These are phyloP conservation scores for Palythoa caribaeorum DNA, from an alignment of 92 coral and sea anemone species.

Conservation along the genomic window DNA sequence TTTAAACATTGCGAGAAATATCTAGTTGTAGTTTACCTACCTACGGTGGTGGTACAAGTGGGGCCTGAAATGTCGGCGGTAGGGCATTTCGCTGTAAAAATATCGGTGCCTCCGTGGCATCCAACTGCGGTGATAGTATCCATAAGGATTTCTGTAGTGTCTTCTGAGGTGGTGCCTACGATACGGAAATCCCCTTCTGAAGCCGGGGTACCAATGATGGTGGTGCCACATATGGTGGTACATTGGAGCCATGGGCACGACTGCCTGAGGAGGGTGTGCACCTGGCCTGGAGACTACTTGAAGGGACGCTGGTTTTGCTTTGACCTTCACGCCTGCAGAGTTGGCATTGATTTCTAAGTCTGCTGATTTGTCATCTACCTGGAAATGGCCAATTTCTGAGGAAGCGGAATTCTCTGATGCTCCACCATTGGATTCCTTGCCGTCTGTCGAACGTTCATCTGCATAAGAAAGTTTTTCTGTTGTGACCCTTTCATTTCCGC, in stretches of 20 bases:
- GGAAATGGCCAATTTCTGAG: conserved; percentile 94
- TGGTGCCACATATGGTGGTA: conserved; percentile 73
- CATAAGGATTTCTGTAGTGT: conserved; percentile 54
- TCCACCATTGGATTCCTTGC: conserved; percentile 26
- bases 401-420: conserved; percentile 51
- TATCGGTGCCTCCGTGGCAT: conserved; percentile 43
- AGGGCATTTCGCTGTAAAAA: conserved; percentile 21
- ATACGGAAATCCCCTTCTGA: conserved; percentile 60
- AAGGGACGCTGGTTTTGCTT: conserved; percentile 98
- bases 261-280: conserved; percentile 78
- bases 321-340: conserved; percentile 97
- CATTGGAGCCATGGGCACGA: conserved; percentile 73
- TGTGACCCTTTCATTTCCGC: conserved; percentile 86
- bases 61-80: conserved; percentile 31
- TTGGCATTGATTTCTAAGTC: conserved; percentile 99
- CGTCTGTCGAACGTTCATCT: conserved; percentile 18
- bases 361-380: conserved; percentile 97
- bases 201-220: conserved; percentile 86
- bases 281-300: conserved; percentile 99
- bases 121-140: conserved; percentile 48
- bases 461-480: conserved; percentile 58
- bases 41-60: conserved; percentile 40
- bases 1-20: too few species aligned
- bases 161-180: conserved; percentile 65
- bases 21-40: neutral